Percentiles rank a stretch among this genome's conserved stretches.
Evolutionary conservation across 1,140 invertebrate genomes (phyloP).

Genomic region (Psilanteris sp.): DNA sequence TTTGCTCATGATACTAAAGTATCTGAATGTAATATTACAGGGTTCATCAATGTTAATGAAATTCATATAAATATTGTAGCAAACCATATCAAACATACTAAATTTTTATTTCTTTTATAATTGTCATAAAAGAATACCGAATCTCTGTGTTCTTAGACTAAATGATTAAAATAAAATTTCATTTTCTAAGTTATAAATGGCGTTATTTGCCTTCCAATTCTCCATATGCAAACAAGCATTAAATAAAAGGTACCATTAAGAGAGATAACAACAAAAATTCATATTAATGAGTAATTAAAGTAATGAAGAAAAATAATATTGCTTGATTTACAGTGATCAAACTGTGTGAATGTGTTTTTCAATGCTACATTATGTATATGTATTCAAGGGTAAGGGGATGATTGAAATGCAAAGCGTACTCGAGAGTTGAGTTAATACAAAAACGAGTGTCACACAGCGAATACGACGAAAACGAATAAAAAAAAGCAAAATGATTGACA

Average conservation of each 20-base stretch:
- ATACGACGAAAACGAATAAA: slow-evolving; percentile 54
- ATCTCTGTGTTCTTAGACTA: no score
- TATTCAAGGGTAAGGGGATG: slow-evolving; percentile 50
- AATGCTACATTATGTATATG: slow-evolving; percentile 55
- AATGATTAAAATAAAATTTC: no score
- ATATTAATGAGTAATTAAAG: slow-evolving; percentile 74
- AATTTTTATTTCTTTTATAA: no score
- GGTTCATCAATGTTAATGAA: no score
- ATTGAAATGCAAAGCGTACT: slow-evolving; percentile 36
- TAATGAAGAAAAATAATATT: slow-evolving; percentile 75
- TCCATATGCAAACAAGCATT: slow-evolving; percentile 65
- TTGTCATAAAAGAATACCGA: no score
- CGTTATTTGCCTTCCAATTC: slow-evolving; percentile 41
- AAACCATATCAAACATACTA: no score
- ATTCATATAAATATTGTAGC: no score
- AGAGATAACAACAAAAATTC: slow-evolving; percentile 77
- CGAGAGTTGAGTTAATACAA: slow-evolving; percentile 37
- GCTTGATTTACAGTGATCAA: slow-evolving; percentile 79
- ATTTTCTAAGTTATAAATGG: no score
- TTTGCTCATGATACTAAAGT: no score
- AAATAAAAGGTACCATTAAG: slow-evolving; percentile 76
- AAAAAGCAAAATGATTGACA: slow-evolving; percentile 36
- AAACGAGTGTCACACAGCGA: slow-evolving; percentile 55
- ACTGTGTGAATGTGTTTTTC: slow-evolving; percentile 61
- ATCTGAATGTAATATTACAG: no score